These are phyloP conservation scores for Mactra quadrangularis DNA, from an alignment of 1,140 invertebrate genomes.

Conservation along the genomic window DNA sequence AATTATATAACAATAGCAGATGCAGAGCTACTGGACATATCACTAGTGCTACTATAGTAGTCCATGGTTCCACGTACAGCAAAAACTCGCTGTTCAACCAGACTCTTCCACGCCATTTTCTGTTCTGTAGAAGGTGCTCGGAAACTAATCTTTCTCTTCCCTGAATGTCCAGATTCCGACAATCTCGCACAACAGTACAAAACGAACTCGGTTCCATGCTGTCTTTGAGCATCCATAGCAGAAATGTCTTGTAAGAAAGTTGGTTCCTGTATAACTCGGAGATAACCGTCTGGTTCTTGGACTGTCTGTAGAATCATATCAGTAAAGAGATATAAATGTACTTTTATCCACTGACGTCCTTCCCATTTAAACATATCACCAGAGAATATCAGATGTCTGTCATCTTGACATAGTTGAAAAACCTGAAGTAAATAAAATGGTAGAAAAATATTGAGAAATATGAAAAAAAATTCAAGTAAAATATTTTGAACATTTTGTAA, in stretches of 20 bases:
- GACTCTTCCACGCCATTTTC: slow-evolving; percentile 77
- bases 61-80: slow-evolving; percentile 60
- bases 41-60: slow-evolving; percentile 68
- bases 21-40: slow-evolving; percentile 57
- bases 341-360: slow-evolving; percentile 74
- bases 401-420: slow-evolving; percentile 77
- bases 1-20: slow-evolving; percentile 58
- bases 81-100: slow-evolving; percentile 75
- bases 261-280: slow-evolving; percentile 71
- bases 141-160: slow-evolving; percentile 66
- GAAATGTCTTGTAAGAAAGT: slow-evolving; percentile 68
- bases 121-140: slow-evolving; percentile 74
- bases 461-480: background rate
- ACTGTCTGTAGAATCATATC: slow-evolving; percentile 75
- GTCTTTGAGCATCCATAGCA: slow-evolving; percentile 73
- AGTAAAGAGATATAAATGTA: slow-evolving; percentile 75
- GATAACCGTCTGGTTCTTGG: slow-evolving; percentile 67
- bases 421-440: slow-evolving; percentile 69
- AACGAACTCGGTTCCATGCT: slow-evolving; percentile 78
- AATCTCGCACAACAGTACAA: slow-evolving; percentile 63
- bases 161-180: slow-evolving; percentile 51
- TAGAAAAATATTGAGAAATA: no score
- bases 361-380: slow-evolving; percentile 76
- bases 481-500: background rate
- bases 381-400: slow-evolving; percentile 78